A percentile compares a stretch with the other conserved stretches of the same genome.
Evolutionary conservation across 1,140 invertebrate species (phyloP).

Genomic region (Manduca sexta): DNA sequence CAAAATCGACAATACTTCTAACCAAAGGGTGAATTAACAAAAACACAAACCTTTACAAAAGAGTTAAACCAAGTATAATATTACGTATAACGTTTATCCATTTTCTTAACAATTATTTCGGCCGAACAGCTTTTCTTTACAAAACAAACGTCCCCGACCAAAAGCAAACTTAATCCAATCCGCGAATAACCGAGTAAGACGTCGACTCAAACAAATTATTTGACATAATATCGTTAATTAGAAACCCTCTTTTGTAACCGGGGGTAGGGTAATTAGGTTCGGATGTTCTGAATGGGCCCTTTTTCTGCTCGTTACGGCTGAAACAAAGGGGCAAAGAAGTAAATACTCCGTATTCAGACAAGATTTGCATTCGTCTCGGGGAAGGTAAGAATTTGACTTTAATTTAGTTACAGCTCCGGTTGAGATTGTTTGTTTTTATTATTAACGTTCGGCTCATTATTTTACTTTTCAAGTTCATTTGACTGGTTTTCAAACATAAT

Average conservation of each 20-base stretch:
- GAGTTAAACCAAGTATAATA: background rate
- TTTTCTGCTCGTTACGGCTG: slow-evolving; percentile 70
- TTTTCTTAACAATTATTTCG: slow-evolving; percentile 14
- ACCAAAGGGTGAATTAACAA: too few relatives aligned
- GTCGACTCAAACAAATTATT: slow-evolving; percentile 71
- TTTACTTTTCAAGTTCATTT: too few relatives aligned
- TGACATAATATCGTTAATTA: slow-evolving; percentile 73
- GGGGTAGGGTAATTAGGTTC: slow-evolving; percentile 68
- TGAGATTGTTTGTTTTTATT: slow-evolving; percentile 3
- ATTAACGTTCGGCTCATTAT: too few relatives aligned
- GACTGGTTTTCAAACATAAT: too few relatives aligned
- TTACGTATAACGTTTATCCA: background rate
- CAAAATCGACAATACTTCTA: too few relatives aligned
- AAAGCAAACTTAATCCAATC: slow-evolving; percentile 68
- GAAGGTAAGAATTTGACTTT: slow-evolving; percentile 38
- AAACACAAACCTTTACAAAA: background rate
- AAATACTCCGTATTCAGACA: slow-evolving; percentile 61
- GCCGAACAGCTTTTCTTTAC: slow-evolving; percentile 42
- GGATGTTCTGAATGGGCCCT: slow-evolving; percentile 67
- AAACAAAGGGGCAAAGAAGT: slow-evolving; percentile 67
- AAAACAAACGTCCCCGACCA: slow-evolving; percentile 54
- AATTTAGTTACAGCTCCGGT: slow-evolving; percentile 20
- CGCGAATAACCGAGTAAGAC: slow-evolving; percentile 60
- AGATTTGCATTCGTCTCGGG: slow-evolving; percentile 61
- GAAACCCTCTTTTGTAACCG: slow-evolving; percentile 62